phyloP scores from a whole-genome alignment of 2,113 vertebrate genomes.

The Cricetomys ansorgei region DNA sequence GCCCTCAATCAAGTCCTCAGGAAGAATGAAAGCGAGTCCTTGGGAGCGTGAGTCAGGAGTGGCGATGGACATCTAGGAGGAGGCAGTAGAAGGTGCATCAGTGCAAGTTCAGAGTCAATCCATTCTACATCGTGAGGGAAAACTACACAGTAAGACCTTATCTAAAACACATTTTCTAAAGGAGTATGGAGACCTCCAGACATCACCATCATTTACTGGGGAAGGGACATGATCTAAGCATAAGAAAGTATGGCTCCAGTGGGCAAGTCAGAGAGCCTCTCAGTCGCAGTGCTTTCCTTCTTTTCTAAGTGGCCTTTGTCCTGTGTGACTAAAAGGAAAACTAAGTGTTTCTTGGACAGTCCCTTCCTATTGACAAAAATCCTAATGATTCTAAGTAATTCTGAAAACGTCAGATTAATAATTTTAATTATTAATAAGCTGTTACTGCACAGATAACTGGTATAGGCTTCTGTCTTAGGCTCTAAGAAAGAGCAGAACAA shows the following conservation, averaged over 20 bases:
- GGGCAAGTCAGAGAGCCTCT: neutral
- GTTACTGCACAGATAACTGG: neutral
- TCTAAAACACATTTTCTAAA: neutral
- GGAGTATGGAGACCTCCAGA: neutral
- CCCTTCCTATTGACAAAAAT: constrained; percentile 26
- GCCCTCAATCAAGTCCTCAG: neutral
- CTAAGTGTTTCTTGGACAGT: neutral
- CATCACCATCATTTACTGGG: neutral
- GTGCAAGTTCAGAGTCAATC: neutral
- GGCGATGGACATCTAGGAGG: too few species aligned
- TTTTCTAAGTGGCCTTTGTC: neutral
- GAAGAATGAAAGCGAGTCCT: neutral
- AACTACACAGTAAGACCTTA: neutral
- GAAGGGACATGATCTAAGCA: neutral
- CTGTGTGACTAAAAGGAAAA: neutral
- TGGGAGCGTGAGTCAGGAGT: neutral
- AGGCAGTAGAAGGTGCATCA: neutral
- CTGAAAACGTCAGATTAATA: neutral
- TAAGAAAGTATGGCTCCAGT: neutral
- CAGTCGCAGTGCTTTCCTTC: neutral
- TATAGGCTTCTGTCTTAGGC: neutral
- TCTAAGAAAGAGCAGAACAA: neutral
- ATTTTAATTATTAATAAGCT: neutral
- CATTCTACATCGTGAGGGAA: neutral
- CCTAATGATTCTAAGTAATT: neutral